Conservation (phyloP, 1,140 invertebrate genomes). For the Drosophila micromelanica region DNA sequence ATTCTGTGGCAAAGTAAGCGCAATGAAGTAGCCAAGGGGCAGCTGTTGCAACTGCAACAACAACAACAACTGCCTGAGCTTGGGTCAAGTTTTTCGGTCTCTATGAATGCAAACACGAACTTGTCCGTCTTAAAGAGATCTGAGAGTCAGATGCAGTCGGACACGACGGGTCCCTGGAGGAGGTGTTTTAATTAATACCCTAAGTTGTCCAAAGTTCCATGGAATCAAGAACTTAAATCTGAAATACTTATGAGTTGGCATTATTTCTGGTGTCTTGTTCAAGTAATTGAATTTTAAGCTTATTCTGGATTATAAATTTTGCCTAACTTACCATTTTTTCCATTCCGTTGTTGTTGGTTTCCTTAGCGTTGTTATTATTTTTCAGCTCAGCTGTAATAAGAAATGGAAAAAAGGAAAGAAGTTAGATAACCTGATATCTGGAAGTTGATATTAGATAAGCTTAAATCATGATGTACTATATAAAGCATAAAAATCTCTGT, state of each 20-base stretch:
- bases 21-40: slow-evolving; percentile 65
- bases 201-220: neutral
- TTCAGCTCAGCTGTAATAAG: slow-evolving; percentile 58
- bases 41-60: slow-evolving; percentile 1
- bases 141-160: slow-evolving; percentile 20
- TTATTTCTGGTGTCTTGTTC: neutral
- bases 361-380: slow-evolving; percentile 23
- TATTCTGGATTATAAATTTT: neutral
- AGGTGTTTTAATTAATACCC: slow-evolving; percentile 32
- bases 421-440: slow-evolving; percentile 62
- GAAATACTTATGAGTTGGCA: too few relatives aligned
- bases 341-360: slow-evolving; percentile 65
- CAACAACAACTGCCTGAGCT: neutral
- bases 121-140: slow-evolving; percentile 40
- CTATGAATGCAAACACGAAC: slow-evolving; percentile 5
- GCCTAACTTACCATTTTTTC: slow-evolving; percentile 73
- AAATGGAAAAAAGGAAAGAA: slow-evolving; percentile 42
- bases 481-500: slow-evolving; percentile 13
- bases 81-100: slow-evolving; percentile 61
- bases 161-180: slow-evolving; percentile 9
- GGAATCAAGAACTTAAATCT: too few relatives aligned
- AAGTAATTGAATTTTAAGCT: slow-evolving; percentile 8
- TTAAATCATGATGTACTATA: slow-evolving; percentile 20
- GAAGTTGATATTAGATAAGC: slow-evolving; percentile 39
- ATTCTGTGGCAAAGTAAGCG: slow-evolving; percentile 70